Evolutionary conservation across 2,888 invertebrate genomes (phyloP).

Genomic region (Leptinotarsa peninsularis): DNA sequence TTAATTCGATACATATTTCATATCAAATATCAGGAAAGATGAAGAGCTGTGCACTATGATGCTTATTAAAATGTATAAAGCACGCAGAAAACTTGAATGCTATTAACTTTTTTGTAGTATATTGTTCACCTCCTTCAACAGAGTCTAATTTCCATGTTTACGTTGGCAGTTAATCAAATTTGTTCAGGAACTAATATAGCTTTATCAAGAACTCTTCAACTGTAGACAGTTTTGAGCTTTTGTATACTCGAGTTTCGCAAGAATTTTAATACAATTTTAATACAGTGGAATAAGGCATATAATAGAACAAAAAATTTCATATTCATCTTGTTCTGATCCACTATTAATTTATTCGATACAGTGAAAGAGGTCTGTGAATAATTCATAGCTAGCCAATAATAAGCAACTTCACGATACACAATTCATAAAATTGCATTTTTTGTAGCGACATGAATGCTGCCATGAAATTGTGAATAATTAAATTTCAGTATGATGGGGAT

Average conservation of each 20-base stretch:
- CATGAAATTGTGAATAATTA: too few relatives aligned
- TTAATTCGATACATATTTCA: too few relatives aligned
- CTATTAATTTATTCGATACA: slow-evolving; percentile 7
- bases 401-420: neutral
- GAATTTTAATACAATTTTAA: slow-evolving; percentile 13
- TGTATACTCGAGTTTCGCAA: slow-evolving; percentile 3
- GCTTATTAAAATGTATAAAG: neutral
- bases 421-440: neutral
- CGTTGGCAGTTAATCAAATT: slow-evolving; percentile 19
- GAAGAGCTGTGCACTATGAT: too few relatives aligned
- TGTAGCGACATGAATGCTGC: too few relatives aligned
- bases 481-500: too few relatives aligned
- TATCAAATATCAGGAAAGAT: too few relatives aligned
- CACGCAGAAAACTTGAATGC: neutral
- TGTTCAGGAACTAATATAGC: slow-evolving; percentile 15
- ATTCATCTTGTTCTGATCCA: neutral
- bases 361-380: neutral
- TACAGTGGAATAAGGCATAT: slow-evolving; percentile 8
- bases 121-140: neutral
- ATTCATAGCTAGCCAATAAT: neutral
- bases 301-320: slow-evolving; percentile 13
- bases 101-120: neutral
- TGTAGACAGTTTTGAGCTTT: slow-evolving; percentile 7
- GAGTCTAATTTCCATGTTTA: slow-evolving; percentile 9
- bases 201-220: neutral